Evolutionary conservation across 1,140 invertebrate genomes (phyloP), one percentile per base, ranked within the genome.

Genomic region (Sminthurides bifidus): DNA sequence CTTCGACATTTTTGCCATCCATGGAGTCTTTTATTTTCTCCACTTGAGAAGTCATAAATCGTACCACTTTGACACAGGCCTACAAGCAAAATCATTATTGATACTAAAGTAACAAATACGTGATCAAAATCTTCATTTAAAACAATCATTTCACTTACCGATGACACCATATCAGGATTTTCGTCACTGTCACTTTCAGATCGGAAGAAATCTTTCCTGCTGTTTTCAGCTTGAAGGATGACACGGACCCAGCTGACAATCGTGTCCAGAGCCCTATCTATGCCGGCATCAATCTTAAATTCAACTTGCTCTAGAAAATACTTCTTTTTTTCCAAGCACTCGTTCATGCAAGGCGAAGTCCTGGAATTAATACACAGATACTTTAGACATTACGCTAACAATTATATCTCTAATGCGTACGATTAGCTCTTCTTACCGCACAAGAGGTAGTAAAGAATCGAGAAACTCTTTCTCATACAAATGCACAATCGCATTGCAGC

Each of bases 401-500:
- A 55, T 56, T 33, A 57, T 61, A 26, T n/a, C n/a, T n/a, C n/a
- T n/a, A n/a, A n/a, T n/a, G n/a, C n/a, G n/a, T n/a, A n/a, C n/a
- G n/a, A n/a, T n/a, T n/a, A n/a, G n/a, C 44, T 38, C 40, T 54
- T 72, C 72, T 76, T 76, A 92, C 87, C 81, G 78, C 19, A 98
- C 79, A 63, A 94, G 80, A 26, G 92, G 92, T 37, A 95, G 73
- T 3, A 96, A 75, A 59, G 83, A 84, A 67, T 95, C 90, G 65
- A 81, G 82, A 69, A 94, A 96, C 64, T 93, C 86, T 70, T 95
- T 95, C 61, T 94, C 92, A 68, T 97, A 80, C 56, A 98, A 75
- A 70, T 93, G 87, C n/a, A 93, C 85, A 53, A 98, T 92, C 41
- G 86, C 86, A 70, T 95, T 96, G n/a, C 87, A 85, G 71, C 96